Conservation (phyloP, 1,140 invertebrate species). For the Linepithema humile region DNA sequence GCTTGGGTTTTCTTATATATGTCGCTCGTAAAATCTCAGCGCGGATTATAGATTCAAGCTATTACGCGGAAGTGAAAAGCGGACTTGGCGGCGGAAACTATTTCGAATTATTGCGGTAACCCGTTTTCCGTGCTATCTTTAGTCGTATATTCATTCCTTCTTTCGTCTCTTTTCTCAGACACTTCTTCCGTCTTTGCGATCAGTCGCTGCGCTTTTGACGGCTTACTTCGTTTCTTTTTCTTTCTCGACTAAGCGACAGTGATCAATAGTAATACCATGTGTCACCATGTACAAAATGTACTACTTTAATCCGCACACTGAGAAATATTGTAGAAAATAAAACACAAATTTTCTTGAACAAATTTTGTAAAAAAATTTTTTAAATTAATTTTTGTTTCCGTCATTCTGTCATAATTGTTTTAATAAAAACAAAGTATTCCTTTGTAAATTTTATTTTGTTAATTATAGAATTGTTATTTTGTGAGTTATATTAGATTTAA, state of each 20-base stretch:
- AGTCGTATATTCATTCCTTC: neutral
- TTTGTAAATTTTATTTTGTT: no score
- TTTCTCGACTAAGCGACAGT: conserved; percentile 11
- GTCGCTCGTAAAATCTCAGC: conserved; percentile 18
- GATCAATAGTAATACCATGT: conserved; percentile 30
- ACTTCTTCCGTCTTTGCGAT: neutral
- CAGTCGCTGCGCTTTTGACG: conserved; percentile 12
- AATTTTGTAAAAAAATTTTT: neutral
- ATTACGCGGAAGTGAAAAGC: neutral
- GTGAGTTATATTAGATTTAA: no score
- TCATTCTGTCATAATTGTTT: no score
- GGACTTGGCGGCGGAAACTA: neutral
- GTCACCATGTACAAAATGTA: conserved; percentile 17
- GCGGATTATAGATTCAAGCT: conserved; percentile 22
- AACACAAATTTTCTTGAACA: neutral
- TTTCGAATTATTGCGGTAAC: conserved; percentile 23
- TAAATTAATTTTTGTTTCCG: no score
- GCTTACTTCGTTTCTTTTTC: conserved; percentile 11
- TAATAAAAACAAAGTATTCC: neutral
- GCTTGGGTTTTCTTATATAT: neutral
- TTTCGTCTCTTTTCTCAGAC: neutral
- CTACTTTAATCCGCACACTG: conserved; percentile 19
- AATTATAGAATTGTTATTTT: no score
- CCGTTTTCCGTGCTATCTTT: neutral
- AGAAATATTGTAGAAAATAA: conserved; percentile 7